Evolutionary conservation across 2,888 invertebrate genomes (phyloP).

Genomic region (Drosophila kuntzei): DNA sequence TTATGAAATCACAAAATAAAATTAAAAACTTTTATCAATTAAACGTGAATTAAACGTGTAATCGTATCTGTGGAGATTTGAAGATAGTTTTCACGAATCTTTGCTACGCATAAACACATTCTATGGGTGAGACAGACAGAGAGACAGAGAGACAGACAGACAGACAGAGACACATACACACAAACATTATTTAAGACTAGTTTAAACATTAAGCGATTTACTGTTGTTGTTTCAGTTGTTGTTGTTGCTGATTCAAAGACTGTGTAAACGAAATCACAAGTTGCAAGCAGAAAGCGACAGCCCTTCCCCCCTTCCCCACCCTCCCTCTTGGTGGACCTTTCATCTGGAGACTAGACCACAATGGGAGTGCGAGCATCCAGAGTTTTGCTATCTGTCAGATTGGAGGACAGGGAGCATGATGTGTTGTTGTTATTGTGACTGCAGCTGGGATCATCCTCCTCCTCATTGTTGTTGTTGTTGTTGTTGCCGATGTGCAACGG

Average conservation of each 20-base stretch:
- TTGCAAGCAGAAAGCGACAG: conserved; percentile 19
- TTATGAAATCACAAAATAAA: too few species aligned
- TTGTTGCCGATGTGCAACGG: conserved; percentile 33
- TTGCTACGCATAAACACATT: conserved; percentile 52
- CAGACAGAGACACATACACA: conserved; percentile 55
- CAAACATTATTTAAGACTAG: conserved; percentile 76
- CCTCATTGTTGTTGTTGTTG: conserved; percentile 29
- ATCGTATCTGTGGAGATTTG: conserved; percentile 21
- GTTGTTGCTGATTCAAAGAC: conserved; percentile 25
- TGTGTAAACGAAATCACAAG: conserved; percentile 64
- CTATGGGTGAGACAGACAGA: conserved; percentile 32
- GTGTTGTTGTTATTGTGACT: conserved; percentile 80
- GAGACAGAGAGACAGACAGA: conserved; percentile 31
- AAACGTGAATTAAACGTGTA: not conserved
- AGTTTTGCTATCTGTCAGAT: conserved; percentile 84
- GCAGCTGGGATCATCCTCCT: conserved; percentile 47
- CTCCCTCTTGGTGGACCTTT: not conserved
- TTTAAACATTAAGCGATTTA: conserved; percentile 68
- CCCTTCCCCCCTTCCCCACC: not conserved
- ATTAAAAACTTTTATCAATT: too few species aligned
- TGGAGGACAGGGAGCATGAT: conserved; percentile 83
- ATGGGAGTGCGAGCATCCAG: conserved; percentile 84
- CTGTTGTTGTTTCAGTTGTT: conserved; percentile 46
- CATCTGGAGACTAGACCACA: conserved; percentile 70
- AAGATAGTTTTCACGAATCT: conserved; percentile 16